Evolutionary conservation across 1,140 invertebrate species (phyloP), one percentile per base, ranked within the genome.

Genomic region (Yoshiicerus persimilis): DNA sequence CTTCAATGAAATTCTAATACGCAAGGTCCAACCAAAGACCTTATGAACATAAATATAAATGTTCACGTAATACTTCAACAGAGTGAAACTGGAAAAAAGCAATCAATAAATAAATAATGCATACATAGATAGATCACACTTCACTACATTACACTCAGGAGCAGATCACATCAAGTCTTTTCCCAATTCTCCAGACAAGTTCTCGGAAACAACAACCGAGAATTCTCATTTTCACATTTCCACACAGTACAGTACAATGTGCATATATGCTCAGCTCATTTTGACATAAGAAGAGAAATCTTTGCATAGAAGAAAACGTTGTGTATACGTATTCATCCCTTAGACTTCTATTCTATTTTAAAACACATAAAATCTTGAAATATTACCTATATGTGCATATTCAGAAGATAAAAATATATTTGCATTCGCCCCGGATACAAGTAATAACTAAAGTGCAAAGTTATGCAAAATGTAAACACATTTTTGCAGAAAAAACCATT

Each of bases 401-500:
- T n/a, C n/a, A n/a, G n/a, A n/a, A n/a, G n/a, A n/a, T n/a, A n/a
- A n/a, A n/a, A n/a, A n/a, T n/a, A 4, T 41, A 13, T 13, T 10
- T 3, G 75, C 30, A 30, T 30, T 70, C 30, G 75, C 9, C n/a
- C 6, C 47, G 13, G 13, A 56, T 5, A 4, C 6, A 80, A 38
- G 75, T 80, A 80, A 80, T 80, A 80, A 80, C 11, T 20, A 80
- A 80, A 80, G 75, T 80, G 75, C 75, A 80, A 80, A 80, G 75
- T 80, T 80, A 80, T 80, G 30, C 75, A 80, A 80, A 80, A 80
- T 34, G 75, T 38, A 80, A 80, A 80, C 75, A 80, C 32, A 30
- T n/a, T 38, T 80, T n/a, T 80, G 16, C 36, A 80, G 16, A n/a
- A 34, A 20, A 80, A 80, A n/a, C 1, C 20, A 36, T 30, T 16